Percentiles rank a stretch among this genome's conserved stretches.
Evolutionary conservation across 2,888 invertebrate species (phyloP).

Genomic region (Aleiodes leptofemur): DNA sequence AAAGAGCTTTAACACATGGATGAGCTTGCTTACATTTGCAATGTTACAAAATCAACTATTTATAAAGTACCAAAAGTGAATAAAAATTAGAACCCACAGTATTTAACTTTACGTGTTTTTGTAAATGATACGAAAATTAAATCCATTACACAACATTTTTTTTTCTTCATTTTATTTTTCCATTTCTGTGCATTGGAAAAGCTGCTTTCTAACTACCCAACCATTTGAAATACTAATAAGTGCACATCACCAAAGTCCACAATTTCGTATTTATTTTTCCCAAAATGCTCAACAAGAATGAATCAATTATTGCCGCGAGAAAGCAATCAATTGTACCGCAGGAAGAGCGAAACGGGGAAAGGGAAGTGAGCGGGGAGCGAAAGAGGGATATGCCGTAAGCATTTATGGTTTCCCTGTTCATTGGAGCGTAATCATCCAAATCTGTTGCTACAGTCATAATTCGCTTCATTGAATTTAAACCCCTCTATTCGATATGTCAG

Average conservation of each 20-base stretch:
- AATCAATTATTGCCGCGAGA: conserved; percentile 25
- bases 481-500: not conserved
- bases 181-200: too few relatives aligned
- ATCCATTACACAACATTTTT: not conserved
- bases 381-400: conserved; percentile 25
- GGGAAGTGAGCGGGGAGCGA: not conserved
- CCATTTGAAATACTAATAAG: not conserved
- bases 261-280: not conserved
- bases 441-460: conserved; percentile 35
- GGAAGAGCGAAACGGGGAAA: conserved; percentile 48
- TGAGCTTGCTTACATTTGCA: too few relatives aligned
- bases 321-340: conserved; percentile 42
- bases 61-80: too few relatives aligned
- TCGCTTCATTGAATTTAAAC: conserved; percentile 33
- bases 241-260: conserved; percentile 8
- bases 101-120: too few relatives aligned
- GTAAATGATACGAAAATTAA: too few relatives aligned
- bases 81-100: too few relatives aligned
- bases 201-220: not conserved
- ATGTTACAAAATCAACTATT: too few relatives aligned
- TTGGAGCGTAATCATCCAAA: conserved; percentile 30
- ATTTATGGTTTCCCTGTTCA: conserved; percentile 31
- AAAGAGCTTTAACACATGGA: too few relatives aligned
- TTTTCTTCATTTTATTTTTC: not conserved
- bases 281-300: conserved; percentile 17